Conservation (phyloP, 2,797 vertebrate genomes). For the Sebastes kiyomatsui region DNA sequence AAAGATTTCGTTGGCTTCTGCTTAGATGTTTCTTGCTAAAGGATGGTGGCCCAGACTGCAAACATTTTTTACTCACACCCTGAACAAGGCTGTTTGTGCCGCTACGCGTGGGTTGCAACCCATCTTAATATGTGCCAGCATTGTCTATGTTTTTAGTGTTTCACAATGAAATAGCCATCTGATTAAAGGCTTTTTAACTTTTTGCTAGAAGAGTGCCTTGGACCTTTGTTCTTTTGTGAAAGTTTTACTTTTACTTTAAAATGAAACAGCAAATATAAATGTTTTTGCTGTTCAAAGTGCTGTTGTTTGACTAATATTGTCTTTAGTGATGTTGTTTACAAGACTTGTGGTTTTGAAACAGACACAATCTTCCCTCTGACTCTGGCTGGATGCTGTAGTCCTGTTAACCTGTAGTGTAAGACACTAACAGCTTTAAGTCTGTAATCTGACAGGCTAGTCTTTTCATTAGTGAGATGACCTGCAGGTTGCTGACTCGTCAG, state of each 20-base stretch:
- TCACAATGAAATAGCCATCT: too few relatives aligned
- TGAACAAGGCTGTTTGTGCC: too few relatives aligned
- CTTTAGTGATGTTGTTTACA: neutral
- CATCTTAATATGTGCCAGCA: too few relatives aligned
- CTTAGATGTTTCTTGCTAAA: neutral
- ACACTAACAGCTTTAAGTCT: slow-evolving; percentile 25
- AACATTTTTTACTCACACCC: neutral
- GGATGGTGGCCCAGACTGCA: neutral
- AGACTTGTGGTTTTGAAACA: neutral
- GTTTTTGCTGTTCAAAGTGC: neutral
- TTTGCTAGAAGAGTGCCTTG: too few relatives aligned
- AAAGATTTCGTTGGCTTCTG: neutral
- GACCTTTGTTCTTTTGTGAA: too few relatives aligned
- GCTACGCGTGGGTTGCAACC: too few relatives aligned
- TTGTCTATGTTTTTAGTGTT: too few relatives aligned
- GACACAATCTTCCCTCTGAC: neutral
- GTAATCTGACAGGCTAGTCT: slow-evolving; percentile 23
- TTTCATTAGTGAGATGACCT: slow-evolving; percentile 23
- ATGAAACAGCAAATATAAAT: neutral
- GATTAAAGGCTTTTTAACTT: too few relatives aligned
- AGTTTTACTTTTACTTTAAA: neutral
- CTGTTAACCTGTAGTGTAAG: neutral
- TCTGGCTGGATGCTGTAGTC: neutral
- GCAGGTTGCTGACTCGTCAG: slow-evolving; percentile 1
- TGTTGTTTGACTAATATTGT: neutral